Conservation (phyloP, 2,797 vertebrate species). For the Scyliorhinus canicula region DNA sequence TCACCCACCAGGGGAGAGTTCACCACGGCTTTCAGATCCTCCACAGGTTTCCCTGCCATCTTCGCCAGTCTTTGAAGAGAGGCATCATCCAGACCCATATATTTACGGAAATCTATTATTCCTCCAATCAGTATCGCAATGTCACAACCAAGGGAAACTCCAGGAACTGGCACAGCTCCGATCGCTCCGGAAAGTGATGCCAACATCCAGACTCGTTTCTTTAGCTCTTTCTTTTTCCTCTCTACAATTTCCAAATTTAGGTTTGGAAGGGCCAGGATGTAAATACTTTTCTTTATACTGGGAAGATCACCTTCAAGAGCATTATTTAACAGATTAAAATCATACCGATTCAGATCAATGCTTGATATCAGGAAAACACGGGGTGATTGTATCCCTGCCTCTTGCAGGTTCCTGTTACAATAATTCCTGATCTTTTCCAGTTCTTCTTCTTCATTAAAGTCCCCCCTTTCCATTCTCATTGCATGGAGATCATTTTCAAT, state of each 20-base stretch:
- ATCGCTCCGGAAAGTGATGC: neutral
- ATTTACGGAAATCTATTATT: neutral
- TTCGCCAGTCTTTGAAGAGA: slow-evolving; percentile 21
- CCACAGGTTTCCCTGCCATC: neutral
- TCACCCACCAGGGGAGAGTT: neutral
- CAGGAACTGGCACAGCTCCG: neutral
- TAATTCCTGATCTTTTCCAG: neutral
- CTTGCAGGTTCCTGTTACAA: neutral
- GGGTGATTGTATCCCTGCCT: neutral
- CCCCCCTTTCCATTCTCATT: fast-evolving
- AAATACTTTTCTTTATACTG: neutral
- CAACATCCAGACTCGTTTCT: neutral
- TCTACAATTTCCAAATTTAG: neutral
- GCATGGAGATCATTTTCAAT: neutral
- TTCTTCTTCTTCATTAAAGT: neutral
- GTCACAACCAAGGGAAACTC: slow-evolving; percentile 16
- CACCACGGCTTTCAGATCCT: neutral
- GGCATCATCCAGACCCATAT: slow-evolving; percentile 15
- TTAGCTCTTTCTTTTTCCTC: slow-evolving; percentile 23
- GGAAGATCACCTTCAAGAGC: neutral
- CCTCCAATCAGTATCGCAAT: neutral
- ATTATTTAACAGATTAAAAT: slow-evolving; percentile 17
- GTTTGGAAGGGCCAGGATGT: neutral
- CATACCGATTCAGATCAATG: neutral
- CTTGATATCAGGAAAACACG: slow-evolving; percentile 31